Evolutionary conservation across 2,113 vertebrate genomes (phyloP), one percentile per base, ranked within the genome.

Genomic region (Sphaerodactylus townsendi): DNA sequence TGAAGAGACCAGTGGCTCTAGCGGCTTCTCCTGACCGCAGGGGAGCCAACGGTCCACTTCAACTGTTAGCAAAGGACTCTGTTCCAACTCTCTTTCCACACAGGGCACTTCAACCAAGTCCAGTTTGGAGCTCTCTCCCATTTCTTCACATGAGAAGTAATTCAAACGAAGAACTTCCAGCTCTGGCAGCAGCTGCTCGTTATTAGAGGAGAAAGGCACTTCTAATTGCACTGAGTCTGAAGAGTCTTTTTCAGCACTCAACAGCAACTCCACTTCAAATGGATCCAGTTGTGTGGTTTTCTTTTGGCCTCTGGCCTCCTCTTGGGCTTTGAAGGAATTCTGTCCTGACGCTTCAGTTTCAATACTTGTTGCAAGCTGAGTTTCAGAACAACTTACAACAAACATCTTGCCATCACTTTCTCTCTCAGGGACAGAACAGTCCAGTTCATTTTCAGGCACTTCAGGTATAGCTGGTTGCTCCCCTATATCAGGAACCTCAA

Each of bases 101-200:
- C 44, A n/a, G 46, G 23, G 14, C 30, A 62, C 7, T 37, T 48
- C n/a, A 72, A 37, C 6, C 66, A 62, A 48, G 28, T 11, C 15
- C n/a, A 86, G 46, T 39, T 88, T 35, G 8, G 85, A 72, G 0
- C 5, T 8, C 64, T 76, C 88, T 87, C 80, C 85, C 33, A 75
- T 77, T 75, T 94, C 88, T 9, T 77, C 82, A 11, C 77, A 69
- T 0, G 33, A 86, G 0, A 23, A 81, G 39, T 87, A 44, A 1
- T 62, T 91, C 2, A 78, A 37, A 83, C 93, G 92, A 4, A 92
- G 83, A 4, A 74, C 68, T 33, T 77, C 66, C n/a, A 69, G 7
- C 37, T 89, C 48, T 39, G 50, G 17, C 14, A 65, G 4, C 0
- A 0, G 5, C 21, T 14, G 73, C 0, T 0, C 48, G 85, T 39